Evolutionary conservation across 1,140 invertebrate species (phyloP), one percentile per base, ranked within the genome.

Genomic region (Lutraria rhynchaena): DNA sequence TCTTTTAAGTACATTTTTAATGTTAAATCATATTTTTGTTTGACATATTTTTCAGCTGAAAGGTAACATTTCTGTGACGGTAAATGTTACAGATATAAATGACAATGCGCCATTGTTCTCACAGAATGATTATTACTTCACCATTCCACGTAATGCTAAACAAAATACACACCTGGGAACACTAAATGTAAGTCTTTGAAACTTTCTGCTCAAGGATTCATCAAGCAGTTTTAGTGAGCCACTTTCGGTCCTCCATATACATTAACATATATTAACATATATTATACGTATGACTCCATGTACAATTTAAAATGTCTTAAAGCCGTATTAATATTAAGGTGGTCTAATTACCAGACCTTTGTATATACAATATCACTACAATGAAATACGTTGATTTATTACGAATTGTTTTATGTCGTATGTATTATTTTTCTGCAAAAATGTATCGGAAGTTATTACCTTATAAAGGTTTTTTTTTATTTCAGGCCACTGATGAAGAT

Each of bases 401-500:
- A n/a, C n/a, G n/a, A n/a, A n/a, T n/a, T n/a, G n/a, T n/a, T n/a
- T n/a, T n/a, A n/a, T n/a, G 17, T 17, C 9, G 17, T 58, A 13
- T 24, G 55, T 58, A 13, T 9, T 58, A 58, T 27, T 58, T 17
- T 65, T n/a, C 27, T 31, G 31, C 35, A 35, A 35, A 24, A 17
- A 35, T 65, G 19, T 37, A 13, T n/a, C 37, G 61, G 27, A 37
- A 33, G 0, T 31, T 31, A 27, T 37, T 17, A 13, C 27, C 7
- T n/a, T n/a, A n/a, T n/a, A n/a, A n/a, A n/a, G n/a, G 4, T 55
- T 7, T 4, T 27, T 22, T 22, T 55, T 19, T 27, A 55, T 55
- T 70, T 3, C 53, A 80, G 76, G 76, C 76, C 22, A 80, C 76
- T 13, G 76, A 80, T 70, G 65, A 55, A 7, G 76, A 80, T 19